These are phyloP conservation scores for Choristoneura rosaceana DNA, from an alignment of 2,888 invertebrate species.

Conservation along the genomic window DNA sequence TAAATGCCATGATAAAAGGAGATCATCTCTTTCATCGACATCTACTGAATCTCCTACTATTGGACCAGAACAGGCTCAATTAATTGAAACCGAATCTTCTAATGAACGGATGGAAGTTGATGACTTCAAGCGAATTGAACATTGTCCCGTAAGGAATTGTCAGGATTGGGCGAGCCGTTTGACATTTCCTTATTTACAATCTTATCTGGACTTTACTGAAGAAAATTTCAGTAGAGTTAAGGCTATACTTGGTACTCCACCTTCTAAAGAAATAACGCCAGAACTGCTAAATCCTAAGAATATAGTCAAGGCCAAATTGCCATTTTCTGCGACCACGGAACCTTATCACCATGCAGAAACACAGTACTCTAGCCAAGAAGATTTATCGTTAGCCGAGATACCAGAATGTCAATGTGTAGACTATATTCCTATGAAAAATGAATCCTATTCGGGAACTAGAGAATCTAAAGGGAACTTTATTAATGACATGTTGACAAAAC, in stretches of 20 bases:
- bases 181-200: slow-evolving; percentile 61
- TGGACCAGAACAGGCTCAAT: slow-evolving; percentile 33
- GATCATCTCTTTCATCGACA: slow-evolving; percentile 34
- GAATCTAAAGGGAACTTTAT: slow-evolving; percentile 50
- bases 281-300: slow-evolving; percentile 56
- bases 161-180: slow-evolving; percentile 54
- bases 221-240: slow-evolving; percentile 68
- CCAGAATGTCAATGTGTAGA: slow-evolving; percentile 60
- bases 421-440: slow-evolving; percentile 35
- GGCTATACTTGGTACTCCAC: slow-evolving; percentile 56
- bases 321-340: slow-evolving; percentile 67
- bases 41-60: slow-evolving; percentile 31
- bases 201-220: slow-evolving; percentile 71
- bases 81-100: slow-evolving; percentile 57
- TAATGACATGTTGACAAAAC: slow-evolving; percentile 54
- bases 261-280: slow-evolving; percentile 46
- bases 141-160: slow-evolving; percentile 63
- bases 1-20: slow-evolving; percentile 56
- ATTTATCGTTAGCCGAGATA: slow-evolving; percentile 49
- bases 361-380: slow-evolving; percentile 74
- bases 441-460: slow-evolving; percentile 12
- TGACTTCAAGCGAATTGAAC: slow-evolving; percentile 56
- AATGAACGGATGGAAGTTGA: slow-evolving; percentile 63
- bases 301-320: slow-evolving; percentile 59
- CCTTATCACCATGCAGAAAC: slow-evolving; percentile 61